phyloP scores from a whole-genome alignment of 1,140 invertebrate species.

The Andrena cerasifolii region DNA sequence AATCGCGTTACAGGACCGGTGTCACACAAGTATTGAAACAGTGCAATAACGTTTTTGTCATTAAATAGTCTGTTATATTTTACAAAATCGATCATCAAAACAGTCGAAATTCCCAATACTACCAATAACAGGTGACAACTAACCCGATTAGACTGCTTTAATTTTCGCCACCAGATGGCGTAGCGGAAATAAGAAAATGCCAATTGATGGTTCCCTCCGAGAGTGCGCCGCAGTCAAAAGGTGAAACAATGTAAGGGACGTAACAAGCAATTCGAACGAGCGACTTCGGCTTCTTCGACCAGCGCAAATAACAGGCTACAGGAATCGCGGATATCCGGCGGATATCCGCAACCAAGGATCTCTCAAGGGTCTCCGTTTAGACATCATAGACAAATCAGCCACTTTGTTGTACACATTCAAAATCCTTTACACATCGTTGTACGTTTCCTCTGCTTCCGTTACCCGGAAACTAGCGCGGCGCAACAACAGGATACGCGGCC shows the following conservation, averaged over 20 bases:
- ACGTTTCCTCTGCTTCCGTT: slow-evolving; percentile 8
- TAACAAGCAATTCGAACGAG: not conserved
- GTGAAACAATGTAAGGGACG: slow-evolving; percentile 7
- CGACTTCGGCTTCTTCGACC: not conserved
- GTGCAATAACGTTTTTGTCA: too few relatives aligned
- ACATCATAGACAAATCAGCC: not conserved
- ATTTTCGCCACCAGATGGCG: too few relatives aligned
- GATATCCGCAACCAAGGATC: slow-evolving; percentile 55
- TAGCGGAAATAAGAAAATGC: too few relatives aligned
- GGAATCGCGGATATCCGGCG: slow-evolving; percentile 63
- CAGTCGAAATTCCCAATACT: too few relatives aligned
- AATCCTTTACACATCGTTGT: not conserved
- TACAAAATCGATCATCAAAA: too few relatives aligned
- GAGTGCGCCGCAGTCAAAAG: too few relatives aligned
- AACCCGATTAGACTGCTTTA: too few relatives aligned
- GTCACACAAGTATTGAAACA: too few relatives aligned
- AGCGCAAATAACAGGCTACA: slow-evolving; percentile 31
- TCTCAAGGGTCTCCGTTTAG: not conserved
- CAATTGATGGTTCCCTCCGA: too few relatives aligned
- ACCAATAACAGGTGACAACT: too few relatives aligned
- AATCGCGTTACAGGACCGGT: too few relatives aligned
- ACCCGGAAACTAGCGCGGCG: not conserved
- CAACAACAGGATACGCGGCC: not conserved
- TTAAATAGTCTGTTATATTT: too few relatives aligned
- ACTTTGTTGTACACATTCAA: not conserved